Percentiles rank a stretch among this genome's conserved stretches.
Conservation (phyloP, 2,113 vertebrate species). For the Trochalopteron elliotii region DNA sequence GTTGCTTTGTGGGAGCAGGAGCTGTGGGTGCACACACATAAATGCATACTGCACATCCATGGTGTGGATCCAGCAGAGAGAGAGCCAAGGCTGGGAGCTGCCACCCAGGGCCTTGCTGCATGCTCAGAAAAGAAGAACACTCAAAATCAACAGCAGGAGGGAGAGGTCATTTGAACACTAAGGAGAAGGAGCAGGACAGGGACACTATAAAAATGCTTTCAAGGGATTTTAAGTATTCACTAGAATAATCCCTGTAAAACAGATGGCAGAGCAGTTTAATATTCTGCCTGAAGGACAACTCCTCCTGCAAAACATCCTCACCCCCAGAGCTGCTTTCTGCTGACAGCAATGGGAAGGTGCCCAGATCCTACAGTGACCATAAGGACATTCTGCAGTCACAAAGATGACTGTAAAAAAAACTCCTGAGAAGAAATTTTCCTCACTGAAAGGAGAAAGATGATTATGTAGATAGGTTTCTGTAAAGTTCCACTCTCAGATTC, state of each 20-base stretch:
- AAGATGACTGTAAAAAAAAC: not conserved
- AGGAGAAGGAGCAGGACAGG: not conserved
- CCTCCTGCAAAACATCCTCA: not conserved
- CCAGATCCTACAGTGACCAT: slow-evolving; percentile 12
- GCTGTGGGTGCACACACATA: accelerated
- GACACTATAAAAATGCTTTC: slow-evolving; percentile 20
- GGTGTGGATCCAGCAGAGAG: not conserved
- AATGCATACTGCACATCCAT: accelerated
- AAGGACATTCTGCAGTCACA: not conserved
- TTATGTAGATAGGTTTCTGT: not conserved
- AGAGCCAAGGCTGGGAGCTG: not conserved
- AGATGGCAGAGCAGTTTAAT: slow-evolving; percentile 43
- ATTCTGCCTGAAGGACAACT: not conserved
- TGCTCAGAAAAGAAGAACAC: not conserved
- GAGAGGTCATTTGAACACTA: not conserved
- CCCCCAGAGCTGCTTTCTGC: slow-evolving; percentile 21
- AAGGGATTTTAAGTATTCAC: not conserved
- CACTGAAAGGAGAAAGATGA: not conserved
- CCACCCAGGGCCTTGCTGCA: not conserved
- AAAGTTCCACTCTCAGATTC: not conserved
- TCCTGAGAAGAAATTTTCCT: not conserved
- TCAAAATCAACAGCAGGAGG: not conserved
- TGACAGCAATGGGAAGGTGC: not conserved
- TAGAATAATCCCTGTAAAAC: slow-evolving; percentile 41
- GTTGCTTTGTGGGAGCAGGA: not conserved